Evolutionary conservation across 2,797 vertebrate species (phyloP).

Genomic region (Lepilemur septentrionalis): DNA sequence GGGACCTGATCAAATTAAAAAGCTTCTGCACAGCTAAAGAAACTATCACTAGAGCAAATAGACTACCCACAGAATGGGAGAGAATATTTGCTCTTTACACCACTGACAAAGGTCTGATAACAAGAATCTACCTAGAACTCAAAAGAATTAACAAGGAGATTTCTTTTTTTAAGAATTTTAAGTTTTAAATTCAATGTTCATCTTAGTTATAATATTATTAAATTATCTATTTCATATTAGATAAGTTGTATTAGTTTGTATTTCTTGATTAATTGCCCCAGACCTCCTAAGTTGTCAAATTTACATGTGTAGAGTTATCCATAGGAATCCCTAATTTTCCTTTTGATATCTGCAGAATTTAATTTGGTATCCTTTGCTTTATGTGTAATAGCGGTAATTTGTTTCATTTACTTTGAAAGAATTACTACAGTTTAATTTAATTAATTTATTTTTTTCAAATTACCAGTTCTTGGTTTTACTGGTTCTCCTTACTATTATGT

Average conservation of each 20-base stretch:
- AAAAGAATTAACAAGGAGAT: too few species aligned
- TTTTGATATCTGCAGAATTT: neutral
- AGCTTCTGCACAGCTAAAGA: too few species aligned
- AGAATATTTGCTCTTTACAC: too few species aligned
- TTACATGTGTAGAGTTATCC: neutral
- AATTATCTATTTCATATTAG: neutral
- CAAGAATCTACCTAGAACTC: too few species aligned
- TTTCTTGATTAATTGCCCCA: neutral
- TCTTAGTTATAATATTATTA: neutral
- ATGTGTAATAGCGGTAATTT: neutral
- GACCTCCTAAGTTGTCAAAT: neutral
- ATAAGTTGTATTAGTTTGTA: neutral
- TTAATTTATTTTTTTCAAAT: neutral
- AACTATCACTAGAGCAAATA: too few species aligned
- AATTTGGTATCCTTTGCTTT: neutral
- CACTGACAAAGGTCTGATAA: too few species aligned
- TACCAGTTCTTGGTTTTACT: neutral
- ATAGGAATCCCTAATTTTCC: neutral
- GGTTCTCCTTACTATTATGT: neutral
- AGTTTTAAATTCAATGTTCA: neutral
- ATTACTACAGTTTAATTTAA: too few species aligned
- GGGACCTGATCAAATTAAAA: too few species aligned
- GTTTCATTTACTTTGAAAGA: too few species aligned
- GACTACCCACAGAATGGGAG: too few species aligned
- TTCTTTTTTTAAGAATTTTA: neutral